These are phyloP conservation scores for Parnassius apollo DNA, from an alignment of 2,888 invertebrate species.

Conservation along the genomic window DNA sequence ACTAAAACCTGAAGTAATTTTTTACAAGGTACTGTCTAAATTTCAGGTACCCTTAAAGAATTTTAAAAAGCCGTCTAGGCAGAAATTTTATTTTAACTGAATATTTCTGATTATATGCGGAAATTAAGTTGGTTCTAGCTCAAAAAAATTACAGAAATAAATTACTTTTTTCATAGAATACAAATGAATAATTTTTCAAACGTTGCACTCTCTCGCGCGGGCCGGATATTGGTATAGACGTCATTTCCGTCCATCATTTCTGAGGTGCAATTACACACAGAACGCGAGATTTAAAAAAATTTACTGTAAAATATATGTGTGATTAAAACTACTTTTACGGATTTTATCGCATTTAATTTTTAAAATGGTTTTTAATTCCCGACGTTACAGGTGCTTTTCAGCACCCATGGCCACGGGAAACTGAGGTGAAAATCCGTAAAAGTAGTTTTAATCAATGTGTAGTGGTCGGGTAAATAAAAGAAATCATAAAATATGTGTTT, in stretches of 20 bases:
- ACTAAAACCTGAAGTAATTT: too few species aligned
- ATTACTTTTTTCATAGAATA: slow-evolving; percentile 28
- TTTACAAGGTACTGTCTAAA: too few species aligned
- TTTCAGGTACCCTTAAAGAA: too few species aligned
- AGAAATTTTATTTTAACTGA: background rate
- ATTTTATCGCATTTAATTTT: slow-evolving; percentile 1
- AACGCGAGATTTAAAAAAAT: slow-evolving; percentile 11
- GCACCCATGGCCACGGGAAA: slow-evolving; percentile 54
- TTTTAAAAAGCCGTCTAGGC: too few species aligned
- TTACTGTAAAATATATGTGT: slow-evolving; percentile 17
- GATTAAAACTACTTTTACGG: slow-evolving; percentile 10
- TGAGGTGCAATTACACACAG: slow-evolving; percentile 39
- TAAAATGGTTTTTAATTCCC: slow-evolving; percentile 25
- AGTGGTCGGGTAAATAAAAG: too few species aligned
- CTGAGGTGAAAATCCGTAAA: slow-evolving; percentile 40
- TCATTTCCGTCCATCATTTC: slow-evolving; percentile 61
- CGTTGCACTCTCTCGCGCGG: slow-evolving; percentile 28
- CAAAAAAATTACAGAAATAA: slow-evolving; percentile 17
- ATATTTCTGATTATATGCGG: slow-evolving; percentile 14
- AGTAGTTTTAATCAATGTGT: background rate
- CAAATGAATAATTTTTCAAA: slow-evolving; percentile 28
- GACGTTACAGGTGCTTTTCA: slow-evolving; percentile 62
- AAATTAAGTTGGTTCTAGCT: background rate
- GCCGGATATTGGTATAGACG: slow-evolving; percentile 66
- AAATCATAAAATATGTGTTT: background rate